Base-by-base conservation (phyloP, 2,797 vertebrate genomes). In the Pseudocheirus occidentalis region DNA sequence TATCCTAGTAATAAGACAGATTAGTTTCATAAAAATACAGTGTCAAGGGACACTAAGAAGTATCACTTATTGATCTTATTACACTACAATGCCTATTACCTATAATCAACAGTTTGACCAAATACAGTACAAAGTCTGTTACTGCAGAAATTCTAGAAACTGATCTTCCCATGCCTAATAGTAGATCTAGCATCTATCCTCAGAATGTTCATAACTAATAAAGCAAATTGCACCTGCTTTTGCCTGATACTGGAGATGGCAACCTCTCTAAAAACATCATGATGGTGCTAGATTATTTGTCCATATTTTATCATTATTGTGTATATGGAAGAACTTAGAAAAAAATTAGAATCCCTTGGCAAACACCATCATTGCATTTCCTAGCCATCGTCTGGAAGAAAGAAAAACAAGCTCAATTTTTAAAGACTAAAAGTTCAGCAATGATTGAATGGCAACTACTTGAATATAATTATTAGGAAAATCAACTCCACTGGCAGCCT, bases 111-210 rank as follows among this genome's bases (percentile, higher is more conserved):
- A 93, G 2, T 91, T 96, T 93, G 50, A 90, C 1, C 73, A 93
- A 95, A 94, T 96, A 62, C 58, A 73, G 92, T 2, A 90, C 3
- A 58, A 55, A 96, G 91, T 95, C 90, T 89, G 59, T 10, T 57
- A 28, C 5, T 94, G 73, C 66, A 95, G 90, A 91, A 81, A 93
- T 52, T 62, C 12, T 62, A 14, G n/a, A 1, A 4, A 66, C 13
- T 14, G 12, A n/a, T 5, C 31, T 66, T 66, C 16, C 94, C 58
- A 93, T 93, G 16, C 13, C 57, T 58, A 29, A 93, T 93, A 40
- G 13, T 94, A 50, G 46, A 96, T 91, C 2, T 92, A 93, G 94
- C 10, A 66, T 87, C 18, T 55, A 95, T 27, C 56, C 0, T 92
- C 18, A 66, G 24, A 50, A 5, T 14, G 81, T 66, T 9, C 29